A percentile compares a stretch with the other conserved stretches of the same genome.
These are phyloP conservation scores for Metopolophium dirhodum DNA, from an alignment of 1,140 invertebrate genomes.

Conservation along the genomic window DNA sequence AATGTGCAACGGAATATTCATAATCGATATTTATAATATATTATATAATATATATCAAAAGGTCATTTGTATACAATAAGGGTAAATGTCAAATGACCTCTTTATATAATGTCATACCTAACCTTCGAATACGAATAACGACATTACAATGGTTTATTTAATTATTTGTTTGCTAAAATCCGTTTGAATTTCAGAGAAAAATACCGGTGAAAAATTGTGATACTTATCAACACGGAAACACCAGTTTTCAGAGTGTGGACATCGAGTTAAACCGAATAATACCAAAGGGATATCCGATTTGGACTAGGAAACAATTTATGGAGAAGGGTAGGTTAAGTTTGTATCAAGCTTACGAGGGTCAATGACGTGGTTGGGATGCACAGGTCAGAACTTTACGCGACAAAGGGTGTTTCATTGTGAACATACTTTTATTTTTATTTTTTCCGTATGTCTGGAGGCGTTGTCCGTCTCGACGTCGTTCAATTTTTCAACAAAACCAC, in stretches of 20 bases:
- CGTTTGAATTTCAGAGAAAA: background rate
- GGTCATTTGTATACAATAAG: conserved; percentile 29
- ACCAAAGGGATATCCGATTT: background rate
- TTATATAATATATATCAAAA: conserved; percentile 26
- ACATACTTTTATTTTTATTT: conserved; percentile 10
- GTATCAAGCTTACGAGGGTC: background rate
- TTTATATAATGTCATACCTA: background rate
- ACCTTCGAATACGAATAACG: background rate
- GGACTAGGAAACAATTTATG: conserved; percentile 23
- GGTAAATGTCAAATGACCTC: conserved; percentile 35
- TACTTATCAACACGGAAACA: background rate
- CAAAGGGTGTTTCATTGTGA: conserved; percentile 1
- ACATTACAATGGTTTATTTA: background rate
- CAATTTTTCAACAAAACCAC: background rate
- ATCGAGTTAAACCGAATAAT: background rate
- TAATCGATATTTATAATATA: conserved; percentile 33
- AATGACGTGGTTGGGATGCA: conserved; percentile 7
- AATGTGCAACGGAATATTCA: background rate
- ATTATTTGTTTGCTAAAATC: background rate
- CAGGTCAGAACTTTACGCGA: conserved; percentile 11
- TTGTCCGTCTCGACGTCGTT: background rate
- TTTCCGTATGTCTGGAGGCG: background rate
- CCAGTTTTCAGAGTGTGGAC: background rate
- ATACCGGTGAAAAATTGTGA: background rate
- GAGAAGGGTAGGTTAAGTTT: conserved; percentile 46